Evolutionary conservation across 2,113 vertebrate species (phyloP), one percentile per base, ranked within the genome.

Genomic region (Tetrao urogallus): DNA sequence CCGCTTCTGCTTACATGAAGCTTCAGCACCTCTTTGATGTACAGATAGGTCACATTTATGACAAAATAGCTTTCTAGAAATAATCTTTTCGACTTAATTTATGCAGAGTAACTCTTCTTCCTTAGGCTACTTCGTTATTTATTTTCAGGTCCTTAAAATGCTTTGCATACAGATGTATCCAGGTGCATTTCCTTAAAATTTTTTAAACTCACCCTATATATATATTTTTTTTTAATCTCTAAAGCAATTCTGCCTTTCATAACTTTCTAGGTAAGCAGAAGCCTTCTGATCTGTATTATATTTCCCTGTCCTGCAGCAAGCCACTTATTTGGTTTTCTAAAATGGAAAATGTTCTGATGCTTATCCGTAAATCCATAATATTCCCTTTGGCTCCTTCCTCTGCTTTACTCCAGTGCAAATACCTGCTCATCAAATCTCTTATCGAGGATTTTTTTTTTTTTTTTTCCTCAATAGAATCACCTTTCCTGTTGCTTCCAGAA

Each of bases 21-120:
- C 69, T 93, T 91, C 90, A 88, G 56, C 86, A 85, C 82, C 79
- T 83, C 67, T 91, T 80, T 81, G 47, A 77, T 88, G 27, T 88
- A 63, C 47, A 60, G 28, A 32, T 85, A 34, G n/a, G 69, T 47
- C 90, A 70, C 21, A 21, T 36, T 90, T 77, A 75, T 66, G 74
- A 70, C 66, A 94, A 74, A 42, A 32, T 36, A 13, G 18, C 43
- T 83, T 73, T 74, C 60, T 66, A 74, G 69, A 86, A 93, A 56
- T 82, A 66, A 54, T 61, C 58, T 47, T 6, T 61, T 75, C 22
- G 38, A 30, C 3, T 1, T 82, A 42, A 80, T 50, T 69, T 80
- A 48, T 58, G 19, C 17, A 34, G 13, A 45, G 74, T 78, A 81
- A 43, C 19, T 87, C 43, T 61, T 48, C 42, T 77, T 74, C 20